These are phyloP conservation scores for Trididemnum clinides DNA, from an alignment of 23 tunicate species.

Conservation along the genomic window DNA sequence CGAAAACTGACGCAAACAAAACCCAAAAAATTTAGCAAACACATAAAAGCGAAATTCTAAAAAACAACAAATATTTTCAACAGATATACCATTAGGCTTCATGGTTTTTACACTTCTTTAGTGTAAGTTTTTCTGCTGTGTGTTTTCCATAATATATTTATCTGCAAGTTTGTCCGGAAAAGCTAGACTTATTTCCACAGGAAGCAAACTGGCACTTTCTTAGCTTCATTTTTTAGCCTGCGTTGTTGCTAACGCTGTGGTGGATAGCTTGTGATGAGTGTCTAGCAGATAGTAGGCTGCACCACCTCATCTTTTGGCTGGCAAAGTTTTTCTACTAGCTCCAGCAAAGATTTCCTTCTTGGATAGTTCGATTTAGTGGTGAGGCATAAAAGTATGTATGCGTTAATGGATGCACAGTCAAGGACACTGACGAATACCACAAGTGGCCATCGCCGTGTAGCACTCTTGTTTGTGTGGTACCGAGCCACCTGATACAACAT, in stretches of 20 bases:
- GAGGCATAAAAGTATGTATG: no score
- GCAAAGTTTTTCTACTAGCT: no score
- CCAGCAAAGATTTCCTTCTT: background rate
- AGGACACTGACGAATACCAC: no score
- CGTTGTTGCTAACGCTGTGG: background rate
- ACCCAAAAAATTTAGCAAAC: background rate
- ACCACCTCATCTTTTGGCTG: no score
- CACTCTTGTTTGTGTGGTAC: no score
- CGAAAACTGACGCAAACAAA: background rate
- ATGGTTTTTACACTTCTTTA: background rate
- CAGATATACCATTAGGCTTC: background rate
- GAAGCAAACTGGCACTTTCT: background rate
- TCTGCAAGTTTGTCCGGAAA: background rate
- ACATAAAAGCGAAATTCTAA: background rate
- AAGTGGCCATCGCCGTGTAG: no score
- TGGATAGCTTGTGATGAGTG: background rate
- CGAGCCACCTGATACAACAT: no score
- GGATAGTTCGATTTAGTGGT: background rate
- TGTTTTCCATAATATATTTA: background rate
- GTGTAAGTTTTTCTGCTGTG: no score
- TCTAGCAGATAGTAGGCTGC: no score
- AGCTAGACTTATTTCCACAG: no score
- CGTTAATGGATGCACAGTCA: no score
- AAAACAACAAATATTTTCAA: background rate
- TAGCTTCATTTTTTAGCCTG: background rate